A percentile compares a stretch with the other conserved stretches of the same genome.
phyloP scores from a whole-genome alignment of 2,888 invertebrate genomes.

The Drosophila acutilabella region DNA sequence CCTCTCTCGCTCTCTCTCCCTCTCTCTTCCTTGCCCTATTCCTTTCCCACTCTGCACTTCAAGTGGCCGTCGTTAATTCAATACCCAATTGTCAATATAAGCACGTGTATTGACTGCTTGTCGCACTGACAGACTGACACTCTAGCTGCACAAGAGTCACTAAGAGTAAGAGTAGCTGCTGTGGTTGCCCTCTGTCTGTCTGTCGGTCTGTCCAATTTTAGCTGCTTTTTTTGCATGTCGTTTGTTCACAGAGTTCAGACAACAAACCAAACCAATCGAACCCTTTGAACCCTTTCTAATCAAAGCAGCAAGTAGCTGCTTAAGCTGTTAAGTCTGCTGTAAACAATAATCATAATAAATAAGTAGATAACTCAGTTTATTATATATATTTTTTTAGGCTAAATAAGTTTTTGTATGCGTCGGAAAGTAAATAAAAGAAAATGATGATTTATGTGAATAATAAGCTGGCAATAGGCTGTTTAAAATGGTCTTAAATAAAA shows the following conservation, averaged over 20 bases:
- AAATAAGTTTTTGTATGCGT: not conserved
- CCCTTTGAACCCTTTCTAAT: not conserved
- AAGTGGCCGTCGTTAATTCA: constrained; percentile 42
- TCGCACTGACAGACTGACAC: not conserved
- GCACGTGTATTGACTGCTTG: constrained; percentile 24
- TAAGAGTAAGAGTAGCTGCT: constrained; percentile 5
- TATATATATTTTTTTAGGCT: not conserved
- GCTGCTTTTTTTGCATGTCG: constrained; percentile 18
- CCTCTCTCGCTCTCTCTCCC: constrained; percentile 2
- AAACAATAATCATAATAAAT: not conserved
- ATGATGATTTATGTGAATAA: no score
- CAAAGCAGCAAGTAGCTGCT: constrained; percentile 11
- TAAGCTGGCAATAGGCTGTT: no score
- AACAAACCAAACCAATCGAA: constrained; percentile 27
- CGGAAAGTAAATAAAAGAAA: no score
- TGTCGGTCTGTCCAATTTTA: not conserved
- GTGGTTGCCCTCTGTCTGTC: constrained; percentile 6
- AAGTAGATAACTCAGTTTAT: not conserved
- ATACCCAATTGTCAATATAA: constrained; percentile 43
- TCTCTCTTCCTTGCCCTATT: not conserved
- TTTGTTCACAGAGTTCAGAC: constrained; percentile 23
- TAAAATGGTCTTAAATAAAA: no score
- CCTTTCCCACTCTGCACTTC: constrained; percentile 10
- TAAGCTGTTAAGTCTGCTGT: not conserved
- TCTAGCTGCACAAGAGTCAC: constrained; percentile 12